Percentiles rank a stretch among this genome's conserved stretches.
Conservation (phyloP, 2,797 vertebrate genomes). For the Sebastolobus altivelis region DNA sequence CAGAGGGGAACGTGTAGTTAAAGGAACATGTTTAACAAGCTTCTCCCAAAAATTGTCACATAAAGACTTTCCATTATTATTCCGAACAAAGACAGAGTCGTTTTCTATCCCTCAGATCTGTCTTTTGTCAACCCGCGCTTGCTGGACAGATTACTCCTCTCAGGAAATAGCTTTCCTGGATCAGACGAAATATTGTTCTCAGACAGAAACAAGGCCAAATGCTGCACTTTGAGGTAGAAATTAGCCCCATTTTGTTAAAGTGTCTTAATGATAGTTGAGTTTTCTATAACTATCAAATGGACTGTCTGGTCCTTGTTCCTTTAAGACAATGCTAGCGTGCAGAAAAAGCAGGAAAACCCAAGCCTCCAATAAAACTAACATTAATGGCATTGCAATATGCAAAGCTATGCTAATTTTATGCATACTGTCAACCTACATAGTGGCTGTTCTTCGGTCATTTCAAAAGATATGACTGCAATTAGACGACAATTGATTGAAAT, state of each 20-base stretch:
- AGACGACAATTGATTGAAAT: constrained; percentile 83
- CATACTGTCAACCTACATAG: constrained; percentile 80
- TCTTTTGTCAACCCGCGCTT: constrained; percentile 60
- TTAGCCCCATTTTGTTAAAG: constrained; percentile 62
- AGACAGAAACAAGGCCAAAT: constrained; percentile 39
- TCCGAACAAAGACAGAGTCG: constrained; percentile 64
- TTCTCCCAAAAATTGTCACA: constrained; percentile 66
- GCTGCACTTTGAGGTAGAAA: constrained; percentile 59
- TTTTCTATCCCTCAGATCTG: constrained; percentile 67
- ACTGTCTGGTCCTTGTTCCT: constrained; percentile 39
- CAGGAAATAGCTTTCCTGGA: constrained; percentile 53
- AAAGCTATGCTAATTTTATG: constrained; percentile 83
- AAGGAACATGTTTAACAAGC: constrained; percentile 76
- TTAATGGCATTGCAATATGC: constrained; percentile 74
- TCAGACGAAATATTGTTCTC: constrained; percentile 50
- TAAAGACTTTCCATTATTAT: constrained; percentile 73
- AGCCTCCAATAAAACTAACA: constrained; percentile 73
- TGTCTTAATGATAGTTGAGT: constrained; percentile 45
- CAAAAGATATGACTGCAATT: constrained; percentile 78
- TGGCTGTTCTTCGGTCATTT: constrained; percentile 67
- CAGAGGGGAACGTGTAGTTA: constrained; percentile 58
- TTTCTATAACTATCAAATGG: constrained; percentile 29
- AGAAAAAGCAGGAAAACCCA: constrained; percentile 47
- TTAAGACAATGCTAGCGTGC: constrained; percentile 48
- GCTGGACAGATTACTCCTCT: constrained; percentile 52